Conservation (phyloP, 1,140 invertebrate genomes). For the Forficula auricularia region DNA sequence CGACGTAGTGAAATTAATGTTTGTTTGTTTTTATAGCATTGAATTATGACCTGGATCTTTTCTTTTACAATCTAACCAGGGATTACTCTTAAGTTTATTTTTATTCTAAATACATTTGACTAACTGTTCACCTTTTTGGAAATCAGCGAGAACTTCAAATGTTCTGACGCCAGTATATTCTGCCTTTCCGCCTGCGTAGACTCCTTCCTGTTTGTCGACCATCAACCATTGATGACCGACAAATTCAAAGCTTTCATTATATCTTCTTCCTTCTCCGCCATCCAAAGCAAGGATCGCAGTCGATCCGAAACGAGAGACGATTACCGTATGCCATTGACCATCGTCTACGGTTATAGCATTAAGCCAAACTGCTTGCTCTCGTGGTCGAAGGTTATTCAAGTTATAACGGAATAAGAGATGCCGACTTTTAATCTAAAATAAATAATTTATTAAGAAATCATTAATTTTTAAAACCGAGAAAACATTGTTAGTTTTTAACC, state of each 20-base stretch:
- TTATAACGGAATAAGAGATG: slow-evolving; percentile 41
- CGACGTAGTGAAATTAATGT: too few species aligned
- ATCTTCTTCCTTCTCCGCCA: slow-evolving; percentile 49
- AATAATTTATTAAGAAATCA: not conserved
- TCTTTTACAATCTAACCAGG: too few species aligned
- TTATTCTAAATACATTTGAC: too few species aligned
- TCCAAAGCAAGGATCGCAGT: slow-evolving; percentile 45
- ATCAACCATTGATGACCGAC: slow-evolving; percentile 39
- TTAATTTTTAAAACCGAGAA: not conserved
- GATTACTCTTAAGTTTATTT: too few species aligned
- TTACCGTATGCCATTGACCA: slow-evolving; percentile 52
- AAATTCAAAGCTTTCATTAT: slow-evolving; percentile 44
- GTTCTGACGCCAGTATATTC: slow-evolving; percentile 41
- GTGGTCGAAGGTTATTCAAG: slow-evolving; percentile 37
- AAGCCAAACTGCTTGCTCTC: slow-evolving; percentile 37
- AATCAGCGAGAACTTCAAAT: slow-evolving; percentile 43
- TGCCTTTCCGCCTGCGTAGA: slow-evolving; percentile 46
- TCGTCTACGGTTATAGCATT: slow-evolving; percentile 41
- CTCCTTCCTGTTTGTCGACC: slow-evolving; percentile 44
- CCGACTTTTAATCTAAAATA: slow-evolving; percentile 33
- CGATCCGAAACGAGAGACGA: slow-evolving; percentile 39
- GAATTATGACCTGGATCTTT: too few species aligned
- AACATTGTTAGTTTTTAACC: slow-evolving; percentile 16
- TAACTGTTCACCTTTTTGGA: slow-evolving; percentile 29
- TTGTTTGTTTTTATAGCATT: too few species aligned